Conservation (phyloP, 2,113 vertebrate species). For the Anolis sagrei region DNA sequence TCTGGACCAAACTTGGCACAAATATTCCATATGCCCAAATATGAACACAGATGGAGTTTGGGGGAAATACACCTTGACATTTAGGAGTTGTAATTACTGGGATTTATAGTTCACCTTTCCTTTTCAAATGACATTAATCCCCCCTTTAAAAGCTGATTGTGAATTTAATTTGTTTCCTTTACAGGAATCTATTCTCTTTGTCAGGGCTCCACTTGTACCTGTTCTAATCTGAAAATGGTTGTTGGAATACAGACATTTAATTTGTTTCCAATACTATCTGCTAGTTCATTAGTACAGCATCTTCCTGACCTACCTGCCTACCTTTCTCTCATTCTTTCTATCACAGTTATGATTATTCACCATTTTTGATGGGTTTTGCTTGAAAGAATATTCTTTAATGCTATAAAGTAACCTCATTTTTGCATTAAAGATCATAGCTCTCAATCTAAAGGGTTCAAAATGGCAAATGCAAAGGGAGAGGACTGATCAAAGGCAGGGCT, state of each 20-base stretch:
- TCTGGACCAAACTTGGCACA: too few species aligned
- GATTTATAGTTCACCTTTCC: too few species aligned
- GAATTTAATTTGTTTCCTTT: slow-evolving; percentile 61
- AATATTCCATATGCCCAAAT: too few species aligned
- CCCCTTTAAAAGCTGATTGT: slow-evolving; percentile 38
- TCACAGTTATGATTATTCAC: slow-evolving; percentile 25
- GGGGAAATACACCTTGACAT: too few species aligned
- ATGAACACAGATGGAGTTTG: too few species aligned
- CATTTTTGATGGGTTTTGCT: slow-evolving; percentile 45
- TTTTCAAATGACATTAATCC: slow-evolving; percentile 45
- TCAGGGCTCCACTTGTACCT: too few species aligned
- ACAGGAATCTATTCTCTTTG: too few species aligned
- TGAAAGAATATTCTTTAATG: slow-evolving; percentile 17
- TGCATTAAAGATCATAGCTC: not conserved
- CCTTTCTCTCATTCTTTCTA: slow-evolving; percentile 16
- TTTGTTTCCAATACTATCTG: slow-evolving; percentile 35
- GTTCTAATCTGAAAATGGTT: too few species aligned
- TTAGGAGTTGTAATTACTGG: too few species aligned
- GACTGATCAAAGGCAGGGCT: not conserved
- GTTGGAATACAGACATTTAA: too few species aligned
- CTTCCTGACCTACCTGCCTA: slow-evolving; percentile 23
- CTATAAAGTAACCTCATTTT: not conserved
- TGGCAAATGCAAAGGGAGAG: too few species aligned
- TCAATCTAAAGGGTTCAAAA: not conserved
- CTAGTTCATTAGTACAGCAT: slow-evolving; percentile 5